Conservation (phyloP, 2,113 vertebrate genomes). For the Malurus cyaneus region DNA sequence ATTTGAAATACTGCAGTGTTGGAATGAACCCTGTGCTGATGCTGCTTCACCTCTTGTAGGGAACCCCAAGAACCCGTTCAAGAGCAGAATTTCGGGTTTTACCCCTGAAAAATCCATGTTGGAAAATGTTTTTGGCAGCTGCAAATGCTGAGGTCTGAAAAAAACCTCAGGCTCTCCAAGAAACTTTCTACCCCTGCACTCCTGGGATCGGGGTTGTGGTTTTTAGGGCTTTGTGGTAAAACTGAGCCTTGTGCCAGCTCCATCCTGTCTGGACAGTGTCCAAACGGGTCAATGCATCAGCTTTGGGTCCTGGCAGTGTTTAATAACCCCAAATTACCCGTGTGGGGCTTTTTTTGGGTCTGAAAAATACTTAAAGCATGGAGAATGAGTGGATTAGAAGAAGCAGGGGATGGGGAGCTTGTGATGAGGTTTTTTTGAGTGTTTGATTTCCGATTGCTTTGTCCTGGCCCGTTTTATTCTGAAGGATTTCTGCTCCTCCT, state of each 20-base stretch:
- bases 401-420: background rate
- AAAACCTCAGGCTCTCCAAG: background rate
- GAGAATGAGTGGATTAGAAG: fast-evolving
- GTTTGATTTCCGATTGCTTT: background rate
- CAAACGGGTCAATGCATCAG: background rate
- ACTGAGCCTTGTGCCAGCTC: background rate
- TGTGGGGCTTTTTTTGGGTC: background rate
- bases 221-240: background rate
- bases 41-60: background rate
- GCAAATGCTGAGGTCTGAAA: background rate
- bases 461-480: background rate
- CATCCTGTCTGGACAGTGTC: background rate
- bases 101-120: fast-evolving
- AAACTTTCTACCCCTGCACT: fast-evolving
- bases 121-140: background rate
- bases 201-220: background rate
- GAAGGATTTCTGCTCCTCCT: constrained; percentile 8
- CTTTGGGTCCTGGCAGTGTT: background rate
- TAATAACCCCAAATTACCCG: background rate
- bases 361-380: background rate
- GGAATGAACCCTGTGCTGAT: fast-evolving
- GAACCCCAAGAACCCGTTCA: background rate
- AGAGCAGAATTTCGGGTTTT: background rate
- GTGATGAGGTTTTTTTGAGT: background rate
- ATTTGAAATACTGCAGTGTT: background rate